Conservation (phyloP, 2,888 invertebrate species). For the Liopterus haemorrhoidalis region DNA sequence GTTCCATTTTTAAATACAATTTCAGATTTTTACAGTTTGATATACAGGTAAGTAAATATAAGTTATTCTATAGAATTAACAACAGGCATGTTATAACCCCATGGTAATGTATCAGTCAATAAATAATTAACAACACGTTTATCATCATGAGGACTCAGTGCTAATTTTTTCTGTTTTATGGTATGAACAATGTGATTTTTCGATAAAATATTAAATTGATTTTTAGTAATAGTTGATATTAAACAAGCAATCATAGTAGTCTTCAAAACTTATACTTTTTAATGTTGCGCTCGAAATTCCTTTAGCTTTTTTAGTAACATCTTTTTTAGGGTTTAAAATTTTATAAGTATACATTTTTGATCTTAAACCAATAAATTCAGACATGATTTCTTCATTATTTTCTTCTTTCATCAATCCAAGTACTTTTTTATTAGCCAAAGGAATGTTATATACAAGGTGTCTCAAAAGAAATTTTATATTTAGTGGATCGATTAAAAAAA, state of each 20-base stretch:
- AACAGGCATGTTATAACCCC: conserved; percentile 21
- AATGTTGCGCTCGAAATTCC: conserved; percentile 24
- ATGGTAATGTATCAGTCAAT: conserved; percentile 14
- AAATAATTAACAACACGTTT: conserved; percentile 22
- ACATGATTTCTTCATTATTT: conserved; percentile 34
- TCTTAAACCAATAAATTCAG: conserved; percentile 35
- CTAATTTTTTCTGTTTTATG: conserved; percentile 27
- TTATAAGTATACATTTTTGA: conserved; percentile 31
- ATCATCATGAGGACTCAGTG: conserved; percentile 27
- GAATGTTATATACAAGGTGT: conserved; percentile 30
- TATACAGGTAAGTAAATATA: no score
- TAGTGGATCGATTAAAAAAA: no score
- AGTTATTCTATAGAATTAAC: no score
- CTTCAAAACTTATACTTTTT: conserved; percentile 25
- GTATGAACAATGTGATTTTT: conserved; percentile 25
- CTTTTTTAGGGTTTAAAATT: conserved; percentile 3
- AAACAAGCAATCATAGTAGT: conserved; percentile 23
- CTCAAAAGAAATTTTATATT: no score
- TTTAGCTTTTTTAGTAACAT: conserved; percentile 31
- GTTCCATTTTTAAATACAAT: no score
- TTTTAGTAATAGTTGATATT: conserved; percentile 1
- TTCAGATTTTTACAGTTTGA: no score
- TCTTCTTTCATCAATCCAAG: conserved; percentile 39
- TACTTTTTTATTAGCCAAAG: conserved; percentile 34
- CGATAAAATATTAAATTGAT: conserved; percentile 22